Percentiles rank a stretch among this genome's conserved stretches.
These are phyloP conservation scores for Tolypeutes matacus DNA, from an alignment of 2,797 vertebrate genomes.

Conservation along the genomic window DNA sequence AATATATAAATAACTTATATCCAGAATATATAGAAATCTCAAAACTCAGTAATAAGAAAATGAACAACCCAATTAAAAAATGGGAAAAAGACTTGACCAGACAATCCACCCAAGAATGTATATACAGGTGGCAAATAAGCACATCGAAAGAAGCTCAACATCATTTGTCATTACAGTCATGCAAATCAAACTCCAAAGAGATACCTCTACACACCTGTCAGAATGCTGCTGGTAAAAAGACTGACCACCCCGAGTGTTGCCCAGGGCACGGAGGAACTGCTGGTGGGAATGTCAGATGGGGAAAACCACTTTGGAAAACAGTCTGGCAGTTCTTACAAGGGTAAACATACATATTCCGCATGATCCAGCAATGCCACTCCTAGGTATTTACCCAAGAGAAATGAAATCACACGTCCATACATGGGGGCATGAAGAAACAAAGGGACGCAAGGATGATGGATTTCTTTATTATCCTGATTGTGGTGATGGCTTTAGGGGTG, in stretches of 20 bases:
- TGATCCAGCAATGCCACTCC: not conserved
- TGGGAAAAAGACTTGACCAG: too few relatives aligned
- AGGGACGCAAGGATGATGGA: not conserved
- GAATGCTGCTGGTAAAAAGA: not conserved
- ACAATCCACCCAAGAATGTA: not conserved
- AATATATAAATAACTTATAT: not conserved
- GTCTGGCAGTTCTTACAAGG: not conserved
- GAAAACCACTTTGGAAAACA: conserved; percentile 7
- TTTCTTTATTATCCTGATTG: not conserved
- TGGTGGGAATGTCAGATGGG: not conserved
- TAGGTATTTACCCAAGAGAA: not conserved
- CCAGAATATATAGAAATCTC: not conserved
- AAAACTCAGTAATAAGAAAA: conserved; percentile 41
- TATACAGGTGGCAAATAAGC: not conserved
- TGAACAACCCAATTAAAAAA: not conserved
- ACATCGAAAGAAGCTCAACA: not conserved
- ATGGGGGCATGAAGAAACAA: not conserved
- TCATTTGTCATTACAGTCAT: not conserved
- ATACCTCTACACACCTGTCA: not conserved
- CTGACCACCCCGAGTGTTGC: not conserved
- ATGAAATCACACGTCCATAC: not conserved
- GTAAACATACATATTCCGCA: not conserved
- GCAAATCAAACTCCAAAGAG: not conserved
- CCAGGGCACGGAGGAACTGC: not conserved
- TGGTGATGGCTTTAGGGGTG: not conserved